Evolutionary conservation across 2,888 invertebrate species (phyloP).

Genomic region (Desoria tigrina): DNA sequence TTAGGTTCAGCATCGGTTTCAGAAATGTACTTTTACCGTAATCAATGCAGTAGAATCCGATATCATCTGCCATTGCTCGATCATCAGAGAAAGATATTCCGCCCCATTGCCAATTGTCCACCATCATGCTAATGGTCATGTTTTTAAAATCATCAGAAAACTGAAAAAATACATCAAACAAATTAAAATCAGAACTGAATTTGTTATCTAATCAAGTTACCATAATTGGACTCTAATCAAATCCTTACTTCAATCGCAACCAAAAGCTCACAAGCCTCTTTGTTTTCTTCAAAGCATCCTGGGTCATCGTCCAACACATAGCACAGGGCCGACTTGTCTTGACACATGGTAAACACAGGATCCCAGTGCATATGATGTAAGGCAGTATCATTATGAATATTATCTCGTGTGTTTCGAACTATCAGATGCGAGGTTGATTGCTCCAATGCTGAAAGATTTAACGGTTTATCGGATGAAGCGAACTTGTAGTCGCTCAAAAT

Average conservation of each 20-base stretch:
- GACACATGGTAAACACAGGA: neutral
- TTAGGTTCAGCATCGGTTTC: neutral
- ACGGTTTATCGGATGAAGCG: neutral
- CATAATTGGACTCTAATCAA: too few species aligned
- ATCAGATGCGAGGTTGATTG: neutral
- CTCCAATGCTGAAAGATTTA: neutral
- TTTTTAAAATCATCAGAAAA: neutral
- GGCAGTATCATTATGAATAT: neutral
- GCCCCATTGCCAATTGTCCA: neutral
- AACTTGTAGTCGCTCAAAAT: too few species aligned
- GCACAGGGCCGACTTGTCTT: neutral
- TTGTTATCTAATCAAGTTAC: too few species aligned
- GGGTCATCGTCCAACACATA: neutral
- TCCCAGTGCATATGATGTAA: neutral
- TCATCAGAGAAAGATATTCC: constrained; percentile 1
- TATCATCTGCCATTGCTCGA: neutral
- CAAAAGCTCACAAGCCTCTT: neutral
- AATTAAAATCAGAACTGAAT: too few species aligned
- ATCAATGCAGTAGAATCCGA: neutral
- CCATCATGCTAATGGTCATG: neutral
- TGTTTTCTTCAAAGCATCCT: neutral
- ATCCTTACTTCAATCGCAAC: constrained; percentile 2
- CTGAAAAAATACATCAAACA: neutral
- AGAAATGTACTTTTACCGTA: neutral
- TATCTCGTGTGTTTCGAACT: too few species aligned